Evolutionary conservation across 2,797 vertebrate species (phyloP).

Genomic region (Anas bernieri): DNA sequence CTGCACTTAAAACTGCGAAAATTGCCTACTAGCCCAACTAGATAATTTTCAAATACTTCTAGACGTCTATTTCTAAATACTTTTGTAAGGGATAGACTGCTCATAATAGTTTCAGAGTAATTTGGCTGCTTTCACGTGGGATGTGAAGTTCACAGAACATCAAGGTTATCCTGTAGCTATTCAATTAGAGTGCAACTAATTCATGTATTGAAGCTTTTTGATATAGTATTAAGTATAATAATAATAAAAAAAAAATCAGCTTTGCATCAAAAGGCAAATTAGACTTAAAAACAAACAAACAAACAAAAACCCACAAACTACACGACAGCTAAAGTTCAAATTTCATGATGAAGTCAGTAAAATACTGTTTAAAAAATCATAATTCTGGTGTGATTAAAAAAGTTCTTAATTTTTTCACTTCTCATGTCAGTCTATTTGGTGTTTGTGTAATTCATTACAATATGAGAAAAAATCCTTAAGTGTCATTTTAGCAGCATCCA

Average conservation of each 20-base stretch:
- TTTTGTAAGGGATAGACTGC: not conserved
- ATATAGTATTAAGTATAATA: conserved; percentile 20
- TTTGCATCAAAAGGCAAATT: conserved; percentile 57
- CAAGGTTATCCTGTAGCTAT: conserved; percentile 52
- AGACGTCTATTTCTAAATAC: not conserved
- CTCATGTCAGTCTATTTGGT: not conserved
- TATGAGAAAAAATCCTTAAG: accelerated
- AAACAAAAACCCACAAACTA: not conserved
- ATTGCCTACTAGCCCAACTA: not conserved
- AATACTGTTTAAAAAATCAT: not conserved
- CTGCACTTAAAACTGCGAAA: not conserved
- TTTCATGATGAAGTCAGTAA: not conserved
- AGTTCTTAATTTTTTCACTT: not conserved
- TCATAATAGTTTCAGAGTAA: not conserved
- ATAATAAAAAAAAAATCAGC: not conserved
- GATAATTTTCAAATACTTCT: not conserved
- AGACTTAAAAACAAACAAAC: conserved; percentile 13
- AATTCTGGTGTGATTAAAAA: conserved; percentile 8
- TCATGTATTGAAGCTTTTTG: conserved; percentile 5
- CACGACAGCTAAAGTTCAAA: not conserved
- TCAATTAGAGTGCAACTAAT: conserved; percentile 35
- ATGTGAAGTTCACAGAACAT: conserved; percentile 46
- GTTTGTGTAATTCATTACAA: not conserved
- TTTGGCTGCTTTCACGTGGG: conserved; percentile 25
- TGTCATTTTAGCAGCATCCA: not conserved